Evolutionary conservation across 2,797 vertebrate species (phyloP), one percentile per base, ranked within the genome.

Genomic region (Apogon talboti): DNA sequence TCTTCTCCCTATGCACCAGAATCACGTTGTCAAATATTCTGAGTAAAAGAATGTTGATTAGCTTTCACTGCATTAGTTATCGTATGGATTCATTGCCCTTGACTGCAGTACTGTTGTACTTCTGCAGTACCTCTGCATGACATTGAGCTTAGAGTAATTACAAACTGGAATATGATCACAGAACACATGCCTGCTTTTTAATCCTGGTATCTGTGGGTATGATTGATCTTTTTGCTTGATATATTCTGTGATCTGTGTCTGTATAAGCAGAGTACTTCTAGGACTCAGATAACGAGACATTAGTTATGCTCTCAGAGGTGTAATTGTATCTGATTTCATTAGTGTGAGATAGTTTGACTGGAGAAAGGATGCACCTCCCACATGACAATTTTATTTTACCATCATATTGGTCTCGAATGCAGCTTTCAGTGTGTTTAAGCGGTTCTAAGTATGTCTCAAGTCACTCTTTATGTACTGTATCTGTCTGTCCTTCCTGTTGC

Each of bases 211-310:
- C 11, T 60, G 47, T 54, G 58, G 65, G 47, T 40, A 65, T 56
- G 60, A 85, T 77, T 76, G 81, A 85, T 85, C 70, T 79, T 88
- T 89, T 80, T 76, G 65, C 68, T 62, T 79, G 82, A 84, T 60
- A 62, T 85, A 85, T 84, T 89, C 79, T 87, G 53, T 84, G 78
- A 82, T 85, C 80, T 84, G 79, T 42, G 48, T 66, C 66, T 21
- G 33, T 1, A 7, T 59, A 59, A 54, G 46, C 61, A n/a, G 37
- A 10, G 9, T 35, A 51, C 11, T 60, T 38, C 61, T 68, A 10
- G 63, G 47, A 52, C 44, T 42, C 12, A 7, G 70, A 66, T 71
- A 71, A 81, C 6, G 19, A 80, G 74, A 50, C 68, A 30, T 73
- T 41, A 52, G 11, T 63, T 10, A 1, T 19, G 40, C 58, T 67